Evolutionary conservation across 2,888 invertebrate genomes (phyloP), one percentile per base, ranked within the genome.

Genomic region (Dione juno): DNA sequence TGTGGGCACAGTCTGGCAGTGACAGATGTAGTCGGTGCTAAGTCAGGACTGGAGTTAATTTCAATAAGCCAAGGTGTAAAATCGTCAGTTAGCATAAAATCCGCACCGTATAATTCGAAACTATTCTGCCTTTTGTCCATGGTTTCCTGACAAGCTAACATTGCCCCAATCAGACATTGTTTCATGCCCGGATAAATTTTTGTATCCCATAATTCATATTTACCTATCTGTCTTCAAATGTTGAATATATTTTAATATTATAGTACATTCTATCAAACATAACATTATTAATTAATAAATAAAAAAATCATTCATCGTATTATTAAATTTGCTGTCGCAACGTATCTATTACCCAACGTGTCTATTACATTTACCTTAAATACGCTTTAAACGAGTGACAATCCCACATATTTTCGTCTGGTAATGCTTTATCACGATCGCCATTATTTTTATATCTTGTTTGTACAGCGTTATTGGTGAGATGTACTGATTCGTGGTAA

Each of bases 321-420:
- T 28, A 28, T 28, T 28, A 28, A 28, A 3, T 3, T 28, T 28
- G 5, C 5, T 28, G 2, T 28, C 5, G 2, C 5, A 28, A 28
- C 5, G 5, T 3, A 28, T 28, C 5, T 28, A 28, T 28, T 5
- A 54, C 14, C 59, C 21, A 59, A 41, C 21, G 14, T n/a, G 43
- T 59, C 14, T 61, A 64, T 28, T 64, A 77, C 73, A 78, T 82
- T 89, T 93, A 95, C 95, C 94, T 94, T 64, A 96, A 90, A 81
- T 95, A 95, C 61, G 93, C 89, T 90, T 97, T 95, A 87, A 99
- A 96, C 70, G 97, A 95, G 82, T 97, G 94, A 83, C 96, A 96
- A 79, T 98, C 97, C 99, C 99, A 99, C 98, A 99, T 99, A 84
- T 98, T 98, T 82, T 98, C 98, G 67, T 94, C 94, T 0, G 98